phyloP scores from a whole-genome alignment of 1,140 invertebrate genomes.

The Drosophila rufa region DNA sequence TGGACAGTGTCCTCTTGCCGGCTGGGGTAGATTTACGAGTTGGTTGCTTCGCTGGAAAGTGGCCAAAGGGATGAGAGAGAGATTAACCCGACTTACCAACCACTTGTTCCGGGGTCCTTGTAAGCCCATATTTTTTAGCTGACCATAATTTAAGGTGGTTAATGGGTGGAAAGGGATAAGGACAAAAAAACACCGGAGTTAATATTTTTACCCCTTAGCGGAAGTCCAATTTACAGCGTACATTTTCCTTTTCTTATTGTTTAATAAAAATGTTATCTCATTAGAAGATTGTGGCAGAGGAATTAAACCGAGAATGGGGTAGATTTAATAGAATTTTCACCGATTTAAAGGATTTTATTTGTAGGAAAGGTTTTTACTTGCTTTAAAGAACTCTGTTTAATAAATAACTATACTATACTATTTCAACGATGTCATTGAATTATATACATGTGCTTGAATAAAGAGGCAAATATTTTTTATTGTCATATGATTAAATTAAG shows the following conservation, averaged over 20 bases:
- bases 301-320: too few relatives aligned
- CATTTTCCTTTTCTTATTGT: neutral
- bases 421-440: neutral
- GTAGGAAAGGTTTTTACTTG: neutral
- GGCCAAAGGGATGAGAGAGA: slow-evolving; percentile 50
- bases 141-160: slow-evolving; percentile 18
- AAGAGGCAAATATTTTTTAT: neutral
- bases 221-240: neutral
- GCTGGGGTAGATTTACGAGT: slow-evolving; percentile 38
- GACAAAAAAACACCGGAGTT: neutral
- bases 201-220: neutral
- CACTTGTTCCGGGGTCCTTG: slow-evolving; percentile 42
- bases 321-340: neutral
- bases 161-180: slow-evolving; percentile 6
- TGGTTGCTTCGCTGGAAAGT: slow-evolving; percentile 5
- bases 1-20: slow-evolving; percentile 26
- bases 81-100: slow-evolving; percentile 52
- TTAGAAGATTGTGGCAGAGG: neutral
- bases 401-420: neutral
- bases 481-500: too few relatives aligned
- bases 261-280: neutral
- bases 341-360: neutral
- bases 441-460: neutral
- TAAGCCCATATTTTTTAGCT: slow-evolving; percentile 23
- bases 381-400: neutral